These are phyloP conservation scores for Drosophila neotestacea DNA, from an alignment of 2,888 invertebrate species.

Conservation along the genomic window DNA sequence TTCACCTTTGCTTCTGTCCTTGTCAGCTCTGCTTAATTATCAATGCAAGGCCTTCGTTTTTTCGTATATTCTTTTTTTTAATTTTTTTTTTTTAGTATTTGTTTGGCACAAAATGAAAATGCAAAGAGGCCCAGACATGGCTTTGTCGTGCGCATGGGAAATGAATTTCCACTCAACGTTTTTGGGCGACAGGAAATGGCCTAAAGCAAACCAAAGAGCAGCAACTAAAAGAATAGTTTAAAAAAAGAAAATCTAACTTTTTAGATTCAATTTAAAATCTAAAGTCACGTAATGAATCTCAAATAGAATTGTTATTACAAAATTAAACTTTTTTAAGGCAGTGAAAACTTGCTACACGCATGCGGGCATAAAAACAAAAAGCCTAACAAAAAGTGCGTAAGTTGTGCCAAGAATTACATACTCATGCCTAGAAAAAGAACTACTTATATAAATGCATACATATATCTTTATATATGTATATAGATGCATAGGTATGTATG, in stretches of 20 bases:
- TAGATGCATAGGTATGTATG: constrained; percentile 27
- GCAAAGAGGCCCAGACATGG: constrained; percentile 66
- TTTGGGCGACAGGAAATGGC: constrained; percentile 75
- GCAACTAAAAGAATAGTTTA: constrained; percentile 28
- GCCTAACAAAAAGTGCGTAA: constrained; percentile 69
- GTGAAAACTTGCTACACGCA: constrained; percentile 44
- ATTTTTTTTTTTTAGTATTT: constrained; percentile 40
- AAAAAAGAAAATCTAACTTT: constrained; percentile 19
- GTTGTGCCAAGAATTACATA: constrained; percentile 38
- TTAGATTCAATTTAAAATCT: constrained; percentile 37
- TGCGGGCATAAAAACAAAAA: constrained; percentile 62
- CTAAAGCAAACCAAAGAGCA: constrained; percentile 33
- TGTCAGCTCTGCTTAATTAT: constrained; percentile 72
- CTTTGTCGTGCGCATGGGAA: constrained; percentile 78
- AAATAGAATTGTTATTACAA: constrained; percentile 63
- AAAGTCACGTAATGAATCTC: constrained; percentile 27
- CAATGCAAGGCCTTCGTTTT: constrained; percentile 71
- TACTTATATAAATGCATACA: background rate
- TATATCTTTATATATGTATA: background rate
- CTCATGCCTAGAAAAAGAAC: background rate
- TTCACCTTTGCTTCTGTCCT: constrained; percentile 30
- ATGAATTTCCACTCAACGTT: constrained; percentile 71
- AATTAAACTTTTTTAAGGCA: background rate
- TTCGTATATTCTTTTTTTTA: background rate
- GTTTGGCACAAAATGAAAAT: constrained; percentile 62